These are phyloP conservation scores for Drosophila sp. DNA, from an alignment of 1,140 invertebrate genomes.

Conservation along the genomic window DNA sequence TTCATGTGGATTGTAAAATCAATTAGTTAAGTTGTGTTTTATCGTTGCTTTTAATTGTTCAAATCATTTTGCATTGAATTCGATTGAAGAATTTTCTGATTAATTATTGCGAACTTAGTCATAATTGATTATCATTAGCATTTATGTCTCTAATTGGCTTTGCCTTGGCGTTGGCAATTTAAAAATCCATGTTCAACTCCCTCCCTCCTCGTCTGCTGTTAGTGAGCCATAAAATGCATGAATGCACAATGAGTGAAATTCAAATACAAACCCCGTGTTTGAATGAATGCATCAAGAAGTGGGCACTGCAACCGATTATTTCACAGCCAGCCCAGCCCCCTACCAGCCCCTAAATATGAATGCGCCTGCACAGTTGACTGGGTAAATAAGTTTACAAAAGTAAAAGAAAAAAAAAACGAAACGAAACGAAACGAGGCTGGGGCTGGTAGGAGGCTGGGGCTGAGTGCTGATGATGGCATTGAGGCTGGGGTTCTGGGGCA, in stretches of 20 bases:
- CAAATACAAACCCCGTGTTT: slow-evolving; percentile 59
- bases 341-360: slow-evolving; percentile 28
- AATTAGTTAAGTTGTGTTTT: too few relatives aligned
- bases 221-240: slow-evolving; percentile 61
- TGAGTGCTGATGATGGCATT: too few relatives aligned
- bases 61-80: too few relatives aligned
- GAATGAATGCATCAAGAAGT: slow-evolving; percentile 67
- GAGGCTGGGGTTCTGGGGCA: slow-evolving; percentile 4
- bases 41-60: too few relatives aligned
- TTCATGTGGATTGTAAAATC: too few relatives aligned
- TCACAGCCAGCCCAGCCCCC: background rate
- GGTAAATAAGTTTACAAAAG: slow-evolving; percentile 55
- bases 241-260: slow-evolving; percentile 73
- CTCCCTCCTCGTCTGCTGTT: slow-evolving; percentile 6
- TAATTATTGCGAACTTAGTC: too few relatives aligned
- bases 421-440: background rate
- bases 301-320: background rate
- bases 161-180: slow-evolving; percentile 44
- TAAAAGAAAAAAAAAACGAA: slow-evolving; percentile 17
- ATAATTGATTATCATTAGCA: background rate
- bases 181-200: slow-evolving; percentile 24
- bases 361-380: slow-evolving; percentile 64
- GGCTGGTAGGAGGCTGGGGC: too few relatives aligned
- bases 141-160: background rate
- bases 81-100: too few relatives aligned